phyloP scores from a whole-genome alignment of 2,113 vertebrate genomes.

The Prunella himalayana region DNA sequence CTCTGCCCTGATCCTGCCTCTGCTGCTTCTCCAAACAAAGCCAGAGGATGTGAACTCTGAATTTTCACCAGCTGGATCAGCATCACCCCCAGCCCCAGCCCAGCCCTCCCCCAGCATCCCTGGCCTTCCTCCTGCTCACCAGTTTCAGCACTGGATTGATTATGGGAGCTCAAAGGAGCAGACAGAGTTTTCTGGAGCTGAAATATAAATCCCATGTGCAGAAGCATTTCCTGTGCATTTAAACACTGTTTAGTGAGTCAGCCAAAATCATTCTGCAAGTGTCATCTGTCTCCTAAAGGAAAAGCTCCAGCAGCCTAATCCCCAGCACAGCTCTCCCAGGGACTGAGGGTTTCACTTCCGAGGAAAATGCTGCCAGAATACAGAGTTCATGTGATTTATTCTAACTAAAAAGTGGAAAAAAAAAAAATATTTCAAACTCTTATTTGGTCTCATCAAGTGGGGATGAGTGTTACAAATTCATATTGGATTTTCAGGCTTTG shows the following conservation, averaged over 20 bases:
- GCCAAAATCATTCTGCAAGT: neutral
- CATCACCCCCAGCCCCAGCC: neutral
- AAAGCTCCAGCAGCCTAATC: neutral
- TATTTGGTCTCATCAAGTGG: slow-evolving; percentile 25
- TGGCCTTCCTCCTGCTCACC: neutral
- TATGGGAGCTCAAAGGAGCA: neutral
- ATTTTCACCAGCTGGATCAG: neutral
- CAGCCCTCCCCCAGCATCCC: neutral
- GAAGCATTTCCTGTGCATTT: slow-evolving; percentile 18
- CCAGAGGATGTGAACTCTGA: neutral
- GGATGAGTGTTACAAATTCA: neutral
- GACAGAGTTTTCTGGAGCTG: neutral
- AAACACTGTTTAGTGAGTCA: slow-evolving; percentile 1
- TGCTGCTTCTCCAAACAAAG: neutral
- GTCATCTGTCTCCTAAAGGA: neutral
- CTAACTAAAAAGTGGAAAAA: neutral
- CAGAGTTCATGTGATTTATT: neutral
- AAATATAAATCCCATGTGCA: neutral
- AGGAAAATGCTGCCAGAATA: neutral
- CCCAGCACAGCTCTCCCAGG: neutral
- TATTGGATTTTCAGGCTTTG: slow-evolving; percentile 55
- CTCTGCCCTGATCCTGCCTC: neutral
- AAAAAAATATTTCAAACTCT: neutral
- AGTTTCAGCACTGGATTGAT: neutral
- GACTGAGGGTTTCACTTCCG: neutral